Base-by-base conservation (phyloP, 2,797 vertebrate genomes). In the Chelidonichthys spinosus region DNA sequence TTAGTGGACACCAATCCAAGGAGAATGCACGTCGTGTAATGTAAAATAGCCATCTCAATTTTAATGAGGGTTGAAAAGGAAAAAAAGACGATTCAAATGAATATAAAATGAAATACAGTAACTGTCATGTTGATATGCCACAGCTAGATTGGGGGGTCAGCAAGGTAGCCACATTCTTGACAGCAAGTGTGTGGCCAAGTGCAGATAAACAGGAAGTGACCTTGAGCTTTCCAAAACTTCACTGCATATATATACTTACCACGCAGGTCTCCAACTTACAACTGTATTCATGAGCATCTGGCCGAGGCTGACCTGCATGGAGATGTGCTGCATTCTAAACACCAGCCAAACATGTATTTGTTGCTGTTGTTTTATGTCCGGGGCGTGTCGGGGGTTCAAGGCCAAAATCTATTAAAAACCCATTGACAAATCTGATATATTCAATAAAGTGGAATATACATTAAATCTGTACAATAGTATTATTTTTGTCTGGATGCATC, bases 251-350 rank as follows among this genome's bases (percentile, higher is more conserved):
- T n/a, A 63, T 89, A 87, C 76, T 77, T 88, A 69, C 50, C 11
- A 7, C 39, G 39, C 77, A 63, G 64, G 61, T 82, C 63, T 88
- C 62, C 3, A 9, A 90, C 79, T 81, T 92, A 81, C 86, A 88
- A 86, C 83, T 91, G 84, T 93, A 94, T 94, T 94, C 90, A 94
- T 94, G 92, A 94, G 92, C 93, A 93, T 91, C 92, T 94, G 93
- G 86, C 82, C 82, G 60, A 63, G 74, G 61, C 78, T 90, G 92
- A 91, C 90, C 91, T 78, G 73, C 63, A 74, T 59, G 46, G 84
- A 82, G 77, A 84, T 69, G 62, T 17, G 75, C 78, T 80, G 87
- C 78, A 86, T 89, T 81, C 60, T 87, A 88, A 92, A 85, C 73
- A 87, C 82, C 40, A 44, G 6, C 42, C 74, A 84, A 74, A 72